Percentiles rank a stretch among this genome's conserved stretches.
phyloP scores from a whole-genome alignment of 2,888 invertebrate species.

The Cactoblastis cactorum region DNA sequence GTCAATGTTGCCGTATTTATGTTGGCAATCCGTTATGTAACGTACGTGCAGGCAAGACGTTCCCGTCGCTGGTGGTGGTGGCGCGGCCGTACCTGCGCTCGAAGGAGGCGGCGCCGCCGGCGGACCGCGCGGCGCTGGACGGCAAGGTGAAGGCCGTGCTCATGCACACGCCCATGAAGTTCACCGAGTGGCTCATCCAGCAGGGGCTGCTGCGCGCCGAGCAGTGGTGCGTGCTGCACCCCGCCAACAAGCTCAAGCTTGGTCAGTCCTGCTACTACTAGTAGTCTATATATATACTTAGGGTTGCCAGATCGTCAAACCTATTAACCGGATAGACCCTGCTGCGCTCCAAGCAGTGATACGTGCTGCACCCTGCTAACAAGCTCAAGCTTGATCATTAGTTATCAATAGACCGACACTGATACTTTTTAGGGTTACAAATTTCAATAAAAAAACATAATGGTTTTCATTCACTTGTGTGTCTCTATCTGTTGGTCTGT shows the following conservation, averaged over 20 bases:
- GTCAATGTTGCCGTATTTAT: too few relatives aligned
- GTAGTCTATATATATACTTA: too few relatives aligned
- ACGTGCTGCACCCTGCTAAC: constrained; percentile 82
- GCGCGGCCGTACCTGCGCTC: constrained; percentile 88
- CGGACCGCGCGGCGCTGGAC: constrained; percentile 83
- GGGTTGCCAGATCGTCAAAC: too few relatives aligned
- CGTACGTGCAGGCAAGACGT: constrained; percentile 84
- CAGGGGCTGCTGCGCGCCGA: constrained; percentile 89
- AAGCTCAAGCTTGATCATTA: constrained; percentile 85
- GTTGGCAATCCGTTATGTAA: too few relatives aligned
- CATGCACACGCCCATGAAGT: constrained; percentile 89
- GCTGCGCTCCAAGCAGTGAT: constrained; percentile 88
- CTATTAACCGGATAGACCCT: constrained; percentile 92
- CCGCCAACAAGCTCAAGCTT: constrained; percentile 84
- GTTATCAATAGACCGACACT: too few relatives aligned
- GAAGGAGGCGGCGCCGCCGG: constrained; percentile 79
- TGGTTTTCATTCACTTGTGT: too few relatives aligned
- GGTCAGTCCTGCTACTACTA: constrained; percentile 55
- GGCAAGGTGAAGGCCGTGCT: constrained; percentile 90
- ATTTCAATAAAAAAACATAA: too few relatives aligned
- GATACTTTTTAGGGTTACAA: too few relatives aligned
- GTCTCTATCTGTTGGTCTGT: too few relatives aligned
- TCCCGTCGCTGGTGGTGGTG: constrained; percentile 90
- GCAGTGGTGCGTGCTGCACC: constrained; percentile 86
- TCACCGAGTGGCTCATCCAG: constrained; percentile 94